Evolutionary conservation across 2,888 invertebrate genomes (phyloP), one percentile per base, ranked within the genome.

Genomic region (Scaeva pyrastri): DNA sequence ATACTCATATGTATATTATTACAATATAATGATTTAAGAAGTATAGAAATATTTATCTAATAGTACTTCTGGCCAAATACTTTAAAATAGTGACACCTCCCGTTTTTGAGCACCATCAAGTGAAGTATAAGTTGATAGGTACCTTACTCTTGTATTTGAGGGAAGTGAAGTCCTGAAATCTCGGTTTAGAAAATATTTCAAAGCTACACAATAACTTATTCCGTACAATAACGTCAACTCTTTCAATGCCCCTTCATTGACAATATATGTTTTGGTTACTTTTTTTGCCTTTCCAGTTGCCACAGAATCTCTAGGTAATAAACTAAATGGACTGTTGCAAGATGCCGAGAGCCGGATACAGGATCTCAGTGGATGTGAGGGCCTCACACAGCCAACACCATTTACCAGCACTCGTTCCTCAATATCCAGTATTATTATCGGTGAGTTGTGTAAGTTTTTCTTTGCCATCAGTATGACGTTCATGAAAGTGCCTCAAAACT

Each of bases 311-410:
- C 93, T 97, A 88, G 96, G 96, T 14, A 94, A 94, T 3, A 97
- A 97, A 91, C 93, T 97, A 87, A 95, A 96, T 83, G 94, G 96
- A 80, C 93, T 97, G 90, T 94, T 96, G 76, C 94, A 95, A 45
- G 97, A 98, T 90, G 97, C 97, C 0, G 98, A 98, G 92, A 95
- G 95, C 87, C 94, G 96, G 41, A 94, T 98, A 76, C 96, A 96
- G 88, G 97, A 97, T 90, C 94, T 97, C 56, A 95, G 95, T 64
- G 95, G 95, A 68, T 90, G 90, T 71, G 92, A 92, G 81, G 93
- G 92, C n/a, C 92, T 94, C 10, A 92, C 93, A 36, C 91, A 91
- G 76, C 89, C 91, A 36, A 89, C 91, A 52, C 21, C 77, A 26
- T 86, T 86, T 39, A 82, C 71, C 58, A 93, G 93, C 88, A 93